Evolutionary conservation across 1,140 invertebrate genomes (phyloP), one percentile per base, ranked within the genome.

Genomic region (Lasioglossum albipes): DNA sequence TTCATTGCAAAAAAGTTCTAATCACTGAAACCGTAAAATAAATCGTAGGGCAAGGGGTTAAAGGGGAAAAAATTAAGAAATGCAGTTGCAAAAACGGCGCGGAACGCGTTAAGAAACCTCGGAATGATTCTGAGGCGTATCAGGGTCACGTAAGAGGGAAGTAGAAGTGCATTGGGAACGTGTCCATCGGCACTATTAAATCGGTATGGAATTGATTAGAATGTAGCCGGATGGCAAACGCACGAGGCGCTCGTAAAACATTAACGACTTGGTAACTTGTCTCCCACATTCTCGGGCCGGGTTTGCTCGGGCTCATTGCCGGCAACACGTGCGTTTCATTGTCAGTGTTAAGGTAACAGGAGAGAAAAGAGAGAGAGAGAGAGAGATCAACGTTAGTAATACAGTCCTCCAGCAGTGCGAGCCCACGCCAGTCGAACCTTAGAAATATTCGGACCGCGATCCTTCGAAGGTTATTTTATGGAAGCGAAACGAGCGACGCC

Each of bases 381-480:
- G 18, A 12, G 9, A 57, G 52, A 20, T 6, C 0, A 20, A 20
- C 79, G 84, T 74, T 69, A 7, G 81, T 87, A 87, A 84, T 73
- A 81, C 75, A 81, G 84, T 85, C 84, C 84, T 79, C 75, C 77
- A 52, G 59, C 76, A 42, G 27, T 64, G 76, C n/a, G 45, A 84
- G 84, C 83, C 84, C 76, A 86, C 84, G 79, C 59, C 57, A 5
- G 72, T 18, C 41, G 67, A 70, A 45, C 77, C 72, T 57, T 64
- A 79, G 75, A 79, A 79, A 83, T 75, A 83, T 83, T 86, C 79
- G 75, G 67, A 16, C 75, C 62, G 67, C 67, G 61, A 71, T 31
- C 75, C 75, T 75, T 78, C 76, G 84, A 86, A 86, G 81, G 81
- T 61, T 86, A 79, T 73, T 86, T 86, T 86, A 86, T 86, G 84